Percentiles rank a stretch among this genome's conserved stretches.
phyloP scores from a whole-genome alignment of 2,888 invertebrate species.

The Polylopha cassiicola region DNA sequence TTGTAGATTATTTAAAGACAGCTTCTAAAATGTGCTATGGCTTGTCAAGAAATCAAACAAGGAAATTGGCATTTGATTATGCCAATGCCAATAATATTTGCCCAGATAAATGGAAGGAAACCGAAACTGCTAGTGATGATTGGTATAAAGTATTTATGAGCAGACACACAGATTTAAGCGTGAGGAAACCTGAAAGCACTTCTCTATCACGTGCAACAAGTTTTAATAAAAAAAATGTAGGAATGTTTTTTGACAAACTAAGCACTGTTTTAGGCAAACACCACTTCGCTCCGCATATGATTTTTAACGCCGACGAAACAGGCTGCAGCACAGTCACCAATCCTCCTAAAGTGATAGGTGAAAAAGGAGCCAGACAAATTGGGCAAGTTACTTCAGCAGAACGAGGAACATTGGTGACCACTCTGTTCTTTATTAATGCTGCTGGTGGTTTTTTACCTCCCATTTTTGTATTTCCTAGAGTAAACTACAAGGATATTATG shows the following conservation, averaged over 20 bases:
- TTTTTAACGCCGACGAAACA: conserved; percentile 22
- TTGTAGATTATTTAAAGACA: conserved; percentile 25
- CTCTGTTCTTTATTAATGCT: conserved; percentile 23
- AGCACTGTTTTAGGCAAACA: conserved; percentile 19
- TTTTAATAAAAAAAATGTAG: conserved; percentile 22
- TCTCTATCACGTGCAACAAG: conserved; percentile 24
- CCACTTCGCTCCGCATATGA: conserved; percentile 19
- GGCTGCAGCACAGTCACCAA: conserved; percentile 24
- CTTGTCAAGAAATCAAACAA: conserved; percentile 24
- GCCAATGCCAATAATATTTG: conserved; percentile 20
- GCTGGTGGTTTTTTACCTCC: conserved; percentile 24
- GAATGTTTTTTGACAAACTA: conserved; percentile 24
- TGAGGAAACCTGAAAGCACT: conserved; percentile 25
- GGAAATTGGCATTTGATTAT: conserved; percentile 24
- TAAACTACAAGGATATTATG: conserved; percentile 25
- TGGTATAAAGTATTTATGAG: conserved; percentile 24
- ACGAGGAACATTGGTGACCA: conserved; percentile 20
- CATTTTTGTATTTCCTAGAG: conserved; percentile 24
- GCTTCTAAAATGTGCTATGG: conserved; percentile 28
- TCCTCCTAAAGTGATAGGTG: conserved; percentile 25
- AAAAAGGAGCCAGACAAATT: conserved; percentile 24
- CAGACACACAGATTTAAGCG: conserved; percentile 21
- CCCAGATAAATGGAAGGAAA: conserved; percentile 22
- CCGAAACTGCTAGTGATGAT: conserved; percentile 22
- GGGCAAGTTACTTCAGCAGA: conserved; percentile 25